Percentiles rank a stretch among this genome's conserved stretches.
Evolutionary conservation across 2,113 vertebrate genomes (phyloP).

Genomic region (Mellivora capensis): DNA sequence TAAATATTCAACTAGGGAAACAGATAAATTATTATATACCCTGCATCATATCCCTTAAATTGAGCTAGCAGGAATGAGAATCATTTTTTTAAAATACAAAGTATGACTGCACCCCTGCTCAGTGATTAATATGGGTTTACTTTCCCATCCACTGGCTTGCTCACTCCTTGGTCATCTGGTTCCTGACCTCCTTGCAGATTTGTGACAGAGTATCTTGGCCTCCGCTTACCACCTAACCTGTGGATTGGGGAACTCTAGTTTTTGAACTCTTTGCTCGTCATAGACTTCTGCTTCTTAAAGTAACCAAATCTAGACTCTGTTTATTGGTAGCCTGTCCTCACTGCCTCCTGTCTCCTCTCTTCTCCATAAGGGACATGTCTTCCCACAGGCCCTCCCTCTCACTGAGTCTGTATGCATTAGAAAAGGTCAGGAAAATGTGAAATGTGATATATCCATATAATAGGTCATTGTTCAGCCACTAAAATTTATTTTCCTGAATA

Average conservation of each 20-base stretch:
- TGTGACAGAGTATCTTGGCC: neutral
- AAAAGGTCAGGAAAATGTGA: neutral
- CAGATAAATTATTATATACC: neutral
- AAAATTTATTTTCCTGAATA: neutral
- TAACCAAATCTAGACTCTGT: neutral
- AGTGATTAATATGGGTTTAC: neutral
- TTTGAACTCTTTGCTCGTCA: neutral
- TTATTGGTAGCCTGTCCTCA: neutral
- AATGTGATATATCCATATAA: neutral
- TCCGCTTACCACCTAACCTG: neutral
- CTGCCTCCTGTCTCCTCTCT: neutral
- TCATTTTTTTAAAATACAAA: neutral
- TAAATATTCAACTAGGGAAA: neutral
- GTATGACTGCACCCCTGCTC: neutral
- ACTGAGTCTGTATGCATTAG: neutral
- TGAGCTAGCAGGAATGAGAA: neutral
- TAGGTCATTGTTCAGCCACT: neutral
- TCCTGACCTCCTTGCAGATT: neutral
- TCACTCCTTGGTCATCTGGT: neutral
- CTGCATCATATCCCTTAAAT: neutral
- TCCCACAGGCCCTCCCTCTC: neutral
- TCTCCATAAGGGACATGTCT: neutral
- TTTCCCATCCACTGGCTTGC: neutral
- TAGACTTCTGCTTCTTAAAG: slow-evolving; percentile 15
- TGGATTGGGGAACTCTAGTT: neutral